phyloP scores from a whole-genome alignment of 2,113 vertebrate genomes.

The Orcinus orca region DNA sequence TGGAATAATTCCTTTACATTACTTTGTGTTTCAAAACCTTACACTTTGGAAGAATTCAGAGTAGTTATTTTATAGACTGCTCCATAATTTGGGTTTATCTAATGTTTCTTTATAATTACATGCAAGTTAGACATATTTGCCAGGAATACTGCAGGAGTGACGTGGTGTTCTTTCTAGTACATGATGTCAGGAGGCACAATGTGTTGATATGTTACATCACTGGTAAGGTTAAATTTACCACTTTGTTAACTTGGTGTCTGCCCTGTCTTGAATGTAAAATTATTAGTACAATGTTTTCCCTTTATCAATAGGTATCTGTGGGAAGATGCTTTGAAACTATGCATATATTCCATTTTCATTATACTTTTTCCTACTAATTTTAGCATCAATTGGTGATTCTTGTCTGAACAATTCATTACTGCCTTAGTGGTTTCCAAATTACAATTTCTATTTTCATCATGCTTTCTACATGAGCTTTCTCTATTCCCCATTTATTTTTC shows the following conservation, averaged over 20 bases:
- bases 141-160: background rate
- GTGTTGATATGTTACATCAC: too few species aligned
- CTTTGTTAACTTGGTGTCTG: background rate
- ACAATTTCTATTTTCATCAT: background rate
- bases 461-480: background rate
- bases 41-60: background rate
- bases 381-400: background rate
- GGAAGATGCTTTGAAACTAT: background rate
- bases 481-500: background rate
- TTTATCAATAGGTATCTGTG: background rate
- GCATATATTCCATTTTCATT: background rate
- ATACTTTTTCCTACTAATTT: background rate
- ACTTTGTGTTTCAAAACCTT: background rate
- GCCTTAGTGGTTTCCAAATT: background rate
- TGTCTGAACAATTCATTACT: background rate
- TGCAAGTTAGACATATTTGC: background rate
- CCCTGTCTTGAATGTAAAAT: background rate
- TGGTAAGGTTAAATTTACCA: too few species aligned
- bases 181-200: background rate
- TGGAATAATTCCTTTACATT: background rate
- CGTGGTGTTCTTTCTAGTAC: background rate
- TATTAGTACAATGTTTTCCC: background rate
- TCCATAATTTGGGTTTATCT: background rate
- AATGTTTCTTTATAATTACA: background rate
- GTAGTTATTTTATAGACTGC: background rate